Evolutionary conservation across 2,797 vertebrate species (phyloP).

Genomic region (Anomalospiza imberbis): DNA sequence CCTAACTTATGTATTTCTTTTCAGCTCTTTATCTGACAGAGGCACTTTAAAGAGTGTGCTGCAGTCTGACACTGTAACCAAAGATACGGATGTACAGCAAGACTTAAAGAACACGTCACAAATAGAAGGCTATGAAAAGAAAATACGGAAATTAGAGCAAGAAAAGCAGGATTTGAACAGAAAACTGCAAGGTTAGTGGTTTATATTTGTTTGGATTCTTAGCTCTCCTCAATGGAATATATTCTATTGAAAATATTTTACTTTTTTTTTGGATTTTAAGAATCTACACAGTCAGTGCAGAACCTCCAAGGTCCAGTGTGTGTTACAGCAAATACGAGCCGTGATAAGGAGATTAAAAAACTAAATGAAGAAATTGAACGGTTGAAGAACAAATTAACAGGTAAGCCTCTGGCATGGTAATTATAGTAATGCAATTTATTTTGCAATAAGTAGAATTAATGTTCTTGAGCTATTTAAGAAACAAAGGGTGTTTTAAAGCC

Average conservation of each 20-base stretch:
- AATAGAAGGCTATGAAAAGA: slow-evolving; percentile 87
- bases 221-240: background rate
- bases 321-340: slow-evolving; percentile 75
- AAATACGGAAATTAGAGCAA: slow-evolving; percentile 89
- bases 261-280: slow-evolving; percentile 62
- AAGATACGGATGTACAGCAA: slow-evolving; percentile 70
- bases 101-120: slow-evolving; percentile 81
- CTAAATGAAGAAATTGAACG: slow-evolving; percentile 95
- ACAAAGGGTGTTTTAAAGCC: background rate
- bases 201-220: background rate
- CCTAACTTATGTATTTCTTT: background rate
- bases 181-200: slow-evolving; percentile 85
- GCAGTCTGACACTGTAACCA: slow-evolving; percentile 70
- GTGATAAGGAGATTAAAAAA: slow-evolving; percentile 93
- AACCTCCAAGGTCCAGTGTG: slow-evolving; percentile 82
- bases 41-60: slow-evolving; percentile 73
- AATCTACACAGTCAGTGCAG: slow-evolving; percentile 86
- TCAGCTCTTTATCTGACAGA: slow-evolving; percentile 80
- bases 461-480: background rate
- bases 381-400: slow-evolving; percentile 91
- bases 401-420: slow-evolving; percentile 62
- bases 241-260: background rate
- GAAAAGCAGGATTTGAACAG: slow-evolving; percentile 92
- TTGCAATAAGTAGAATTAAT: background rate
- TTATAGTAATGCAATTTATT: background rate